These are phyloP conservation scores for Scomberomorus guttatus DNA, from an alignment of 2,797 vertebrate species.

Conservation along the genomic window DNA sequence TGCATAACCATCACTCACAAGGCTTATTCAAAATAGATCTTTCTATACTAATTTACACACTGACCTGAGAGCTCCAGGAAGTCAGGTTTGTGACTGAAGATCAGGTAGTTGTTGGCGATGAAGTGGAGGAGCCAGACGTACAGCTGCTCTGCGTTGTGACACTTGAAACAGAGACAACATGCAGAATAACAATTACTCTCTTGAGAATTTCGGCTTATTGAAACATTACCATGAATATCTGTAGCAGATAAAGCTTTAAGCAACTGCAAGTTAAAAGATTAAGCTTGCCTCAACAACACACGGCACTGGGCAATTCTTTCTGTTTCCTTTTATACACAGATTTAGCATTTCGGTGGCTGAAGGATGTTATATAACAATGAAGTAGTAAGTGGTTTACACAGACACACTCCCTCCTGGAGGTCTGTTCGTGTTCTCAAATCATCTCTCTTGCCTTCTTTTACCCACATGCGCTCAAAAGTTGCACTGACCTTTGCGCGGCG, in stretches of 20 bases:
- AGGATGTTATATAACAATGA: neutral
- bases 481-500: conserved; percentile 92
- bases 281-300: conserved; percentile 4
- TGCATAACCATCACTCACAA: neutral
- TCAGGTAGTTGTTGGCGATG: conserved; percentile 98
- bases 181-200: neutral
- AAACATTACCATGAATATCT: neutral
- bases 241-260: neutral
- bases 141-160: conserved; percentile 96
- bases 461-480: neutral
- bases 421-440: neutral
- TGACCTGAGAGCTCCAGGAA: conserved; percentile 98
- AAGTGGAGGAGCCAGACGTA: conserved; percentile 98
- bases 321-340: neutral
- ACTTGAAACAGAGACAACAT: conserved; percentile 79
- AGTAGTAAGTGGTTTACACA: neutral
- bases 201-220: neutral
- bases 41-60: conserved; percentile 27
- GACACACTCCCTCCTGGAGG: neutral
- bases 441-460: neutral
- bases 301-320: neutral
- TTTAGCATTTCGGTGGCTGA: neutral
- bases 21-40: neutral
- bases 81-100: conserved; percentile 98
- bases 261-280: neutral